Evolutionary conservation across 2,888 invertebrate species (phyloP), one percentile per base, ranked within the genome.

Genomic region (Kryphioiulus occultus): DNA sequence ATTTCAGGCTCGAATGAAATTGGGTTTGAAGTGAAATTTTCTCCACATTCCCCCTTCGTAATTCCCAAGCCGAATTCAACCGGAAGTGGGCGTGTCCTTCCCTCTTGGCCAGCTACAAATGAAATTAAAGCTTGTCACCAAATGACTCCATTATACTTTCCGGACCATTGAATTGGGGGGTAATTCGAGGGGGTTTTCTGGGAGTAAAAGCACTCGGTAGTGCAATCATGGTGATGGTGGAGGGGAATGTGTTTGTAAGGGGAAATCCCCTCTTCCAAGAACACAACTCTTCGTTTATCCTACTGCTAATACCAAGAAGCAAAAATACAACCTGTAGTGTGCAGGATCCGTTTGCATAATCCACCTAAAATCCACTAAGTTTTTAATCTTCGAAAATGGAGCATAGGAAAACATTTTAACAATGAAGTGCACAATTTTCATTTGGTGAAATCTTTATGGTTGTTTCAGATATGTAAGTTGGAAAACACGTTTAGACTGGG

Each of bases 111-210:
- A 47, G 7, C 47, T 86, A 35, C 86, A 68, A 86, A 68, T 86
- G 86, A 86, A 86, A 86, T 86, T 86, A 86, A 86, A 68, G 86
- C 86, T 32, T 86, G 86, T 86, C 68, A 42, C 68, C 68, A n/a
- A 86, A 86, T 86, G 86, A 86, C 86, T 86, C 30, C 78, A 35
- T 68, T 86, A 86, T 86, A 68, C 86, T 86, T 86, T 86, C 59
- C 53, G 78, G 68, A n/a, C 86, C 86, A 86, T 86, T 86, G 78
- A 86, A 86, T 86, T 35, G 19, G 44, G 47, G 39, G 86, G 42
- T 86, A 86, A 86, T 86, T 47, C 47, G 26, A 22, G 30, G 32
- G 85, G 22, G 19, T 86, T 68, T 68, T 68, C n/a, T 9, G 53
- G 44, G 53, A 53, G 53, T 53, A 53, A 53, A 53, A 53, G 53